Base-by-base conservation (phyloP, 2,113 vertebrate genomes). In the Sander lucioperca region DNA sequence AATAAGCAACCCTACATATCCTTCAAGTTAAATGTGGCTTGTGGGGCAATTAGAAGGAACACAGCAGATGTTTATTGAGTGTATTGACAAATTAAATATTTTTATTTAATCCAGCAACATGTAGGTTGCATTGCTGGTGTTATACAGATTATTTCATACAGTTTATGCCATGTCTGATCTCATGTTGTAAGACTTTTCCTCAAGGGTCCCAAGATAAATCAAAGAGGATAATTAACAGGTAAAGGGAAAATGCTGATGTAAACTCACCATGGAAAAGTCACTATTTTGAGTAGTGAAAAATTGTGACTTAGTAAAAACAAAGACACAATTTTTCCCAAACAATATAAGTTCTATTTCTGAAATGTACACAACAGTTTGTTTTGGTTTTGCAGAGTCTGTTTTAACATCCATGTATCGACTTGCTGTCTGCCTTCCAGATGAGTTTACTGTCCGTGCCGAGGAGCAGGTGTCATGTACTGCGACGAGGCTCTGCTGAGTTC, bases 401-500 rank as follows among this genome's bases (percentile, higher is more conserved):
- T 73, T 53, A 30, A 30, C 27, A 59, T 69, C 82, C 74, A 69
- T 85, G 48, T 33, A 79, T 78, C 61, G 71, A 54, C 67, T 36
- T 43, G 7, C 59, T 68, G 30, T 57, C 12, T 77, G 45, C 63
- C 6, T 3, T 54, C 16, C 19, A 61, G 67, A 73, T 69, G 79
- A 50, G 27, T 56, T 74, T 59, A 25, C 70, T 18, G 23, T 86
- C 13, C 6, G 62, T 86, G 65, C 65, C 0, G 3, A 67, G 82
- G 61, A 86, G 63, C 74, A 73, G 64, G 84, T 83, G 79, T 89
- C 53, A 7, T 2, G 23, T 18, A 14, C 48, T 16, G 11, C 14
- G 19, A 66, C 16, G 19, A 69, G 39, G 70, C 33, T 57, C 27
- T 50, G 43, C 74, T 71, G 81, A 82, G 74, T 64, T 88, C 79